Conservation (phyloP, 2,113 vertebrate species). For the Tautogolabrus adspersus region DNA sequence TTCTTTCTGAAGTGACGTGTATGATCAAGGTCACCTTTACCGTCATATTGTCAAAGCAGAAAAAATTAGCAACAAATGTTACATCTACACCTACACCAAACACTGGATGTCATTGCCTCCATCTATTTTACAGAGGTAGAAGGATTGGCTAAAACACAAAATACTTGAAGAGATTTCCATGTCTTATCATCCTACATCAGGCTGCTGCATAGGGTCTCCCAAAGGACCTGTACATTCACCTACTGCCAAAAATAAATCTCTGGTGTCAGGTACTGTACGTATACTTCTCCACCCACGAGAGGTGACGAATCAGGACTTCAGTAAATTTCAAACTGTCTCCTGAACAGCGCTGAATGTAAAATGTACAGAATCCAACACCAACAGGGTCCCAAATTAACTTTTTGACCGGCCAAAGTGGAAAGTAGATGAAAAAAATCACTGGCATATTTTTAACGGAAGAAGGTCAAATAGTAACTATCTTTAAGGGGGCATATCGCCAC, state of each 20-base stretch:
- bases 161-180: neutral
- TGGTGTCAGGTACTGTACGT: slow-evolving; percentile 51
- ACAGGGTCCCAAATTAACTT: too few species aligned
- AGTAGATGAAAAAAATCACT: too few species aligned
- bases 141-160: neutral
- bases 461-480: too few species aligned
- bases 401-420: too few species aligned
- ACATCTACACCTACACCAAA: slow-evolving; percentile 5
- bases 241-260: slow-evolving; percentile 58
- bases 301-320: slow-evolving; percentile 56
- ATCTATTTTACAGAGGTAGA: neutral
- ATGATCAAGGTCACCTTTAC: neutral
- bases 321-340: slow-evolving; percentile 26
- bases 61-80: neutral
- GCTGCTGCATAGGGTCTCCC: slow-evolving; percentile 37
- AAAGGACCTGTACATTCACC: slow-evolving; percentile 26
- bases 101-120: neutral
- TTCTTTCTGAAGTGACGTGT: neutral
- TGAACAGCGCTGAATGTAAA: neutral
- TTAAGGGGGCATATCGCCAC: too few species aligned
- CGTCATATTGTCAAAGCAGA: neutral
- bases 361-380: neutral
- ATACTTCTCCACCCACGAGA: slow-evolving; percentile 52
- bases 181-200: slow-evolving; percentile 31
- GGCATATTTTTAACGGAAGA: too few species aligned